Evolutionary conservation across 2,888 invertebrate species (phyloP).

Genomic region (Ganaspis brasiliensis): DNA sequence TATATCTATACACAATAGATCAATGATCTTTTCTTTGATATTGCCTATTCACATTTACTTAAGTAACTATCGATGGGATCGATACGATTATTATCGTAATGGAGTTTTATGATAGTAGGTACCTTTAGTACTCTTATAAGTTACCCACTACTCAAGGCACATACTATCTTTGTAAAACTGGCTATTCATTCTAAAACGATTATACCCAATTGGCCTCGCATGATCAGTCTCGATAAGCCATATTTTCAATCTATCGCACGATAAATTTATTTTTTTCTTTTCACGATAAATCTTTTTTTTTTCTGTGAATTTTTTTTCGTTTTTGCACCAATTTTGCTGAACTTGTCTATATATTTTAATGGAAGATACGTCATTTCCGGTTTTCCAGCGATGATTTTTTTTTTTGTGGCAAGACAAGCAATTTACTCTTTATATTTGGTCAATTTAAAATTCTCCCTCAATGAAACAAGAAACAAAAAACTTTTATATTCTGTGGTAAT

Average conservation of each 20-base stretch:
- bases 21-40: slow-evolving; percentile 35
- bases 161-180: slow-evolving; percentile 6
- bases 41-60: slow-evolving; percentile 33
- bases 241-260: background rate
- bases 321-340: background rate
- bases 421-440: background rate
- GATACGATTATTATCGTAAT: slow-evolving; percentile 12
- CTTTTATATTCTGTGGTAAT: too few species aligned
- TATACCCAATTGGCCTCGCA: slow-evolving; percentile 38
- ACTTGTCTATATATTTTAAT: background rate
- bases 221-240: slow-evolving; percentile 30
- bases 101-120: slow-evolving; percentile 29
- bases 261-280: too few species aligned
- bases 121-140: background rate
- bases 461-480: background rate
- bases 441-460: background rate
- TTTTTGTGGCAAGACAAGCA: slow-evolving; percentile 34
- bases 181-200: slow-evolving; percentile 38
- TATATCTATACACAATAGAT: slow-evolving; percentile 14
- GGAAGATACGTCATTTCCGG: slow-evolving; percentile 2
- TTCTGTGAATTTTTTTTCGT: background rate
- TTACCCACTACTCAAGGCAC: background rate
- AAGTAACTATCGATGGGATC: slow-evolving; percentile 17
- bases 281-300: background rate
- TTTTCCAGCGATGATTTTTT: slow-evolving; percentile 21